These are phyloP conservation scores for Acrocephalus arundinaceus DNA, from an alignment of 2,113 vertebrate species.

Conservation along the genomic window DNA sequence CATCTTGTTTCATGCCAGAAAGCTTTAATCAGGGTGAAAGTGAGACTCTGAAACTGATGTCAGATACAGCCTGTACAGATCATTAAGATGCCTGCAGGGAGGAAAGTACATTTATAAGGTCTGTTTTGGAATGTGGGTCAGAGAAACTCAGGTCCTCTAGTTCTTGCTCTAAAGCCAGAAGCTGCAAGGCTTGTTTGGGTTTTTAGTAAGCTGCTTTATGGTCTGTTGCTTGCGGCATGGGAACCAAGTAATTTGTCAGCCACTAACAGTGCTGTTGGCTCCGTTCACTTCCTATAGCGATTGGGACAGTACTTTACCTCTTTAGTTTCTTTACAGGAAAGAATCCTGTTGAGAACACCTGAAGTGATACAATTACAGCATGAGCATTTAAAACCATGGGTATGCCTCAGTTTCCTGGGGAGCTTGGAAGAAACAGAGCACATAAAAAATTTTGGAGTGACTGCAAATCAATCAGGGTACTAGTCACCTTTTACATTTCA, in stretches of 20 bases:
- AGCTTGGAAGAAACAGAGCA: not conserved
- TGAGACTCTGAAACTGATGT: not conserved
- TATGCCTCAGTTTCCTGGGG: not conserved
- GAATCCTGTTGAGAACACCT: not conserved
- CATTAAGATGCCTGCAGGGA: not conserved
- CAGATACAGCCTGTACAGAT: not conserved
- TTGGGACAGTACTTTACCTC: not conserved
- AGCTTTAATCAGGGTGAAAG: not conserved
- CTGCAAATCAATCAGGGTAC: not conserved
- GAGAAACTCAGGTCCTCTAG: not conserved
- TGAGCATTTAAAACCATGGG: not conserved
- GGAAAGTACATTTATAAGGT: not conserved
- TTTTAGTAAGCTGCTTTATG: conserved; percentile 21
- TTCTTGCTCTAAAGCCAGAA: not conserved
- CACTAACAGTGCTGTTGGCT: not conserved
- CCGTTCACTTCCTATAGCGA: not conserved
- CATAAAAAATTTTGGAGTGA: not conserved
- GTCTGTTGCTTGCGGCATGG: not conserved
- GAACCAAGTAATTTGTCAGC: not conserved
- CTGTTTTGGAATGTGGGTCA: not conserved
- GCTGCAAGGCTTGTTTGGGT: not conserved
- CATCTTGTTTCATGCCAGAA: not conserved
- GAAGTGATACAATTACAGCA: not conserved
- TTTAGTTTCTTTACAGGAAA: not conserved
- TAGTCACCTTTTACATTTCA: not conserved